Evolutionary conservation across 1,140 invertebrate genomes (phyloP).

Genomic region (Aleiodes sp.): DNA sequence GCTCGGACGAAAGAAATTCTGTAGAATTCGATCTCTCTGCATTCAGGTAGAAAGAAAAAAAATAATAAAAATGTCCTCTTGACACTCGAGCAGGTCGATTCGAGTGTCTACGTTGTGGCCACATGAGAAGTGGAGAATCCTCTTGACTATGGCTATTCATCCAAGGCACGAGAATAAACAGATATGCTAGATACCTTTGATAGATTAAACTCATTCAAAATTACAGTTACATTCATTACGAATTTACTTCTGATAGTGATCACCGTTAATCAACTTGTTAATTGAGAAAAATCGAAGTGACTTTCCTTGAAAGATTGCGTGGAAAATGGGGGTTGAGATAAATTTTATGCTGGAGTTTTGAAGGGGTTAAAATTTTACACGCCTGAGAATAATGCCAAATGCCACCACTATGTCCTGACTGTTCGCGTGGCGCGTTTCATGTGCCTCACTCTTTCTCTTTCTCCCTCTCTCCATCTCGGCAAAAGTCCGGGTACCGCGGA

Average conservation of each 20-base stretch:
- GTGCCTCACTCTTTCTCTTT: no score
- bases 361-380: background rate
- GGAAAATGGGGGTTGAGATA: background rate
- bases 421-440: conserved; percentile 12
- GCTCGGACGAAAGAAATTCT: background rate
- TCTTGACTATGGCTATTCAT: conserved; percentile 21
- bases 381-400: background rate
- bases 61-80: conserved; percentile 31
- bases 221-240: no score
- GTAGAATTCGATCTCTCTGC: background rate
- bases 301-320: background rate
- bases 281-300: background rate
- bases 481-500: conserved; percentile 45
- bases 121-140: background rate
- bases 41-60: background rate
- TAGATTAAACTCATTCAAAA: no score
- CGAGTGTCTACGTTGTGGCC: conserved; percentile 27
- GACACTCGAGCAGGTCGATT: conserved; percentile 31
- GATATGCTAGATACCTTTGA: background rate
- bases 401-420: background rate
- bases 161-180: conserved; percentile 13
- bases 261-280: no score
- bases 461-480: background rate
- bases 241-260: no score
- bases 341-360: background rate